Evolutionary conservation across 2,888 invertebrate species (phyloP).

Genomic region (Hirtodrosophila trivittata): DNA sequence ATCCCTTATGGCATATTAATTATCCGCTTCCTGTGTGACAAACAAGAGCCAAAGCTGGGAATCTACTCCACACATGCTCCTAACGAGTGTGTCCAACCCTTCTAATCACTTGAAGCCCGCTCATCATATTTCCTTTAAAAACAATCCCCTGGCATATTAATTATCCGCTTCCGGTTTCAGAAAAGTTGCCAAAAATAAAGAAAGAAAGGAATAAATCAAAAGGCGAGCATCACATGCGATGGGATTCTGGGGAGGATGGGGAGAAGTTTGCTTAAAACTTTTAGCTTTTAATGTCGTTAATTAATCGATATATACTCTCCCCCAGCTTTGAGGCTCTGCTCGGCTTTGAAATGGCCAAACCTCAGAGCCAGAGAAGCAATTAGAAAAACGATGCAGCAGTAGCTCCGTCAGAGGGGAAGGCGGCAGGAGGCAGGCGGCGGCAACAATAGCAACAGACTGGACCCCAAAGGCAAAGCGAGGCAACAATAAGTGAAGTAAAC

Average conservation of each 20-base stretch:
- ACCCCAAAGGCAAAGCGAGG: conserved; percentile 11
- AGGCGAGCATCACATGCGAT: conserved; percentile 6
- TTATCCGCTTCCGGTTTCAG: conserved; percentile 36
- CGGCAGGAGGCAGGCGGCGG: conserved; percentile 21
- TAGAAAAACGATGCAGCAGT: conserved; percentile 40
- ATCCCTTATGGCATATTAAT: conserved; percentile 36
- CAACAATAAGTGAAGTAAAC: conserved; percentile 7
- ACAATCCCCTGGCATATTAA: conserved; percentile 29
- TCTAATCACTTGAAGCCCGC: background rate
- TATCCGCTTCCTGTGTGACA: conserved; percentile 42
- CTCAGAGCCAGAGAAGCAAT: conserved; percentile 64
- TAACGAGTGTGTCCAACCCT: background rate
- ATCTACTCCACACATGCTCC: conserved; percentile 1
- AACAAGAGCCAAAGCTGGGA: background rate
- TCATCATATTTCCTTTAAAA: conserved; percentile 6
- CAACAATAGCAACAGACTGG: conserved; percentile 28
- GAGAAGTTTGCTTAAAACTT: conserved; percentile 38
- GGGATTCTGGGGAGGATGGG: background rate
- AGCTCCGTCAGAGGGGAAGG: conserved; percentile 11
- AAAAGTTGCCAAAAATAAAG: background rate
- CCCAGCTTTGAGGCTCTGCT: background rate
- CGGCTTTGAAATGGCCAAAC: conserved; percentile 24
- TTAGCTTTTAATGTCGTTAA: conserved; percentile 72
- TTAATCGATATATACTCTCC: conserved; percentile 64
- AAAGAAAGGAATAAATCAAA: conserved; percentile 54